Evolutionary conservation across 1,140 invertebrate species (phyloP).

Genomic region (Zaprionus davidi): DNA sequence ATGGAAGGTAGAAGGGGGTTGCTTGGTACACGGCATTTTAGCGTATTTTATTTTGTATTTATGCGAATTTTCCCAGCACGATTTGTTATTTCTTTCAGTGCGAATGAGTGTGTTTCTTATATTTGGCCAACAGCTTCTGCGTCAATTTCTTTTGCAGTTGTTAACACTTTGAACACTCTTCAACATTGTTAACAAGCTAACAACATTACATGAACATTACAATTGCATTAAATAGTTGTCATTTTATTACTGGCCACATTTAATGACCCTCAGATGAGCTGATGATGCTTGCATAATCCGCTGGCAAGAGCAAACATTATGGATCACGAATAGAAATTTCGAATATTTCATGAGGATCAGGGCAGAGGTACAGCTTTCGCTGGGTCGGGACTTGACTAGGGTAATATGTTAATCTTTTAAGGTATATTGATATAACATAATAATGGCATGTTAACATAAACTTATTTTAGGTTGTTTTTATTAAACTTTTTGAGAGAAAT

Average conservation of each 20-base stretch:
- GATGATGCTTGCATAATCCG: slow-evolving; percentile 15
- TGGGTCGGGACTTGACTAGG: neutral
- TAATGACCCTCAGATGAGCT: neutral
- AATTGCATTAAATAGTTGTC: slow-evolving; percentile 23
- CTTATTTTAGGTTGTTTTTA: neutral
- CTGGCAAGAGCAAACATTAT: slow-evolving; percentile 21
- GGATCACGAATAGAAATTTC: slow-evolving; percentile 1
- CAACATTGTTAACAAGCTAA: slow-evolving; percentile 12
- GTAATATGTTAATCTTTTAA: neutral
- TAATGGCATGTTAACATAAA: too few relatives aligned
- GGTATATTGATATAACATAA: neutral
- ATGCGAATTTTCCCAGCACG: slow-evolving; percentile 44
- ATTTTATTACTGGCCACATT: slow-evolving; percentile 22
- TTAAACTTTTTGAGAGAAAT: too few relatives aligned
- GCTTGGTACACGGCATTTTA: slow-evolving; percentile 30
- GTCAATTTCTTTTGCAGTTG: slow-evolving; percentile 27
- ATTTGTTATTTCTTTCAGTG: slow-evolving; percentile 29
- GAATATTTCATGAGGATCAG: neutral
- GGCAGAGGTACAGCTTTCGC: neutral
- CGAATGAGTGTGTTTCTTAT: neutral
- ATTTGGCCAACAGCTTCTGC: neutral
- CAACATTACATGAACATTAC: slow-evolving; percentile 25
- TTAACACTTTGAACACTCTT: slow-evolving; percentile 18
- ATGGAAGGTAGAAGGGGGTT: neutral
- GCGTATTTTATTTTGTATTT: slow-evolving; percentile 59